Evolutionary conservation across 2,797 vertebrate genomes (phyloP).

Genomic region (Pelochelys cantorii): DNA sequence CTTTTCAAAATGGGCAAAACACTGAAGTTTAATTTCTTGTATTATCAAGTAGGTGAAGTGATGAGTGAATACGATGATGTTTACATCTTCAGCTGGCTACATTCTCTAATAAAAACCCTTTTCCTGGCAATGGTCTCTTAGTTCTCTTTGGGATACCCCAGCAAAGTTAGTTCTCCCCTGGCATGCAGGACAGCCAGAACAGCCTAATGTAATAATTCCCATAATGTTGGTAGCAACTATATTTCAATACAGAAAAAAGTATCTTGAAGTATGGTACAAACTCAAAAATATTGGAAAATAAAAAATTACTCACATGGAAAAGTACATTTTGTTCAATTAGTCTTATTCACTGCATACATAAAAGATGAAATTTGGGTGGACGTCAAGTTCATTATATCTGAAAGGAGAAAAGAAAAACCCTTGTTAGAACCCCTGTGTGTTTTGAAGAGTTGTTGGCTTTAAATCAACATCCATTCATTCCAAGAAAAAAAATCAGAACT

Average conservation of each 20-base stretch:
- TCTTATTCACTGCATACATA: background rate
- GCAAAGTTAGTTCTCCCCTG: background rate
- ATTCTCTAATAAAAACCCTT: background rate
- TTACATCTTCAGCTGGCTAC: background rate
- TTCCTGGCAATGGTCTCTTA: background rate
- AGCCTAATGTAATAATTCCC: background rate
- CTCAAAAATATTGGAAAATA: background rate
- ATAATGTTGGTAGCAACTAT: background rate
- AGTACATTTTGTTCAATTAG: conserved; percentile 1
- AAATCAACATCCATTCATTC: background rate
- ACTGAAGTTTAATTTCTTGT: background rate
- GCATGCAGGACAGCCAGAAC: background rate
- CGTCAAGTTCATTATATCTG: background rate
- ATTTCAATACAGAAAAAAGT: background rate
- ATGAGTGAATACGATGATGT: background rate
- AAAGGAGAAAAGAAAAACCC: background rate
- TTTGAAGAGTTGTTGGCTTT: conserved; percentile 9
- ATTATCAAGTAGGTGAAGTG: background rate
- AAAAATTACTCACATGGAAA: background rate
- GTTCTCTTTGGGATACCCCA: background rate
- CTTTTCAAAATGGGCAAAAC: background rate
- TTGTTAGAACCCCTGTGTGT: background rate
- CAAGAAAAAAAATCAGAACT: background rate
- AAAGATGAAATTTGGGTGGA: background rate
- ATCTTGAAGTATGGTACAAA: background rate